These are phyloP conservation scores for Exephanes ischioxanthus DNA, from an alignment of 2,888 invertebrate genomes.

Conservation along the genomic window DNA sequence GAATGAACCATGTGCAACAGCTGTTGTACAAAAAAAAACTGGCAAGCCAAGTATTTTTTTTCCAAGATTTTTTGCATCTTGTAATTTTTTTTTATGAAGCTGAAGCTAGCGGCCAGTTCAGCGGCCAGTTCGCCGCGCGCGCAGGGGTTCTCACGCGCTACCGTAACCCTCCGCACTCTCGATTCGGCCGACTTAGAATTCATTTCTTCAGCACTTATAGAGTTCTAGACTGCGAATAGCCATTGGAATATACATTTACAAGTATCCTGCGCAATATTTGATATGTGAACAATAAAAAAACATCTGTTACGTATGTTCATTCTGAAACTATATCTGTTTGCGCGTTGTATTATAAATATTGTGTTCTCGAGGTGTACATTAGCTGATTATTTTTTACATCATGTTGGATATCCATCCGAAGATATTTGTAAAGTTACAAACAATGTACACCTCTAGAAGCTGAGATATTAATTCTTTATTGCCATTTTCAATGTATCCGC, in stretches of 20 bases:
- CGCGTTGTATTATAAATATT: neutral
- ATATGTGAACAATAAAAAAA: neutral
- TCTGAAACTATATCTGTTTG: neutral
- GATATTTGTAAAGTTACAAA: neutral
- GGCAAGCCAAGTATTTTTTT: too few relatives aligned
- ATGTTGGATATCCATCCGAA: neutral
- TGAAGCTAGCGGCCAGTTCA: too few relatives aligned
- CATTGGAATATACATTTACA: neutral
- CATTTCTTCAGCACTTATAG: neutral
- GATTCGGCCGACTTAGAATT: neutral
- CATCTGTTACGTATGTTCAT: neutral
- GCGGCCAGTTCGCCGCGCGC: neutral
- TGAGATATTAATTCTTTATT: slow-evolving; percentile 13
- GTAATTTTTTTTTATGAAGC: too few relatives aligned
- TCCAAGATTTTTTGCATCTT: too few relatives aligned
- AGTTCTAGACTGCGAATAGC: neutral
- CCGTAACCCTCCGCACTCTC: neutral
- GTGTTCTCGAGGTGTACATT: slow-evolving; percentile 7
- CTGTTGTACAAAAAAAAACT: too few relatives aligned
- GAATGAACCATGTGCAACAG: too few relatives aligned
- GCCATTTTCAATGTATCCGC: neutral
- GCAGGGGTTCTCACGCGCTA: slow-evolving; percentile 2
- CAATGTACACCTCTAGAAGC: slow-evolving; percentile 4
- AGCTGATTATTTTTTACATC: neutral
- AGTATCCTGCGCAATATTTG: neutral